Evolutionary conservation across 2,888 invertebrate species (phyloP).

Genomic region (Julus scandinavius): DNA sequence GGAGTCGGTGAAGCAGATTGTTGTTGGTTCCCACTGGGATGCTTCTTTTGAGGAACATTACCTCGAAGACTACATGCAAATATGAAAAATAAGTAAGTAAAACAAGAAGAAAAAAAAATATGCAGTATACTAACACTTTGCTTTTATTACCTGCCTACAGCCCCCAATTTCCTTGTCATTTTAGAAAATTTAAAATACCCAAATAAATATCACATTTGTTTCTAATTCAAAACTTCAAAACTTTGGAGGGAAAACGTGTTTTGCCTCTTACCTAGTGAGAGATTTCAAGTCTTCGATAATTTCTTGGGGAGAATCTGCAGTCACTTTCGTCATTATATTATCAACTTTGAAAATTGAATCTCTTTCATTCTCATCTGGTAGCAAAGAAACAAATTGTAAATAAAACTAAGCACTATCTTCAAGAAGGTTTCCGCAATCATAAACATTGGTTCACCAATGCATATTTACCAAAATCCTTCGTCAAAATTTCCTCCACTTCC

Average conservation of each 20-base stretch:
- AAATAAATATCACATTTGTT: neutral
- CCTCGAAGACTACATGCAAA: conserved; percentile 1
- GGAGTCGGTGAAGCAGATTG: neutral
- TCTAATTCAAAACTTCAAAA: neutral
- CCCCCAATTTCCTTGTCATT: conserved; percentile 20
- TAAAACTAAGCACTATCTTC: neutral
- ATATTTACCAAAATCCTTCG: conserved; percentile 37
- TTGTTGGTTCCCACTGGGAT: neutral
- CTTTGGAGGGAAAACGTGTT: neutral
- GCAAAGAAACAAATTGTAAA: neutral
- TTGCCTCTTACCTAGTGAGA: neutral
- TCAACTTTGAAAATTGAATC: conserved; percentile 18
- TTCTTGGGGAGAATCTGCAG: neutral
- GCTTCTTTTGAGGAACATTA: neutral
- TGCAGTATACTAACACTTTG: neutral
- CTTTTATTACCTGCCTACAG: neutral
- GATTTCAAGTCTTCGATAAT: neutral
- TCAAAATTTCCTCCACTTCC: conserved; percentile 87
- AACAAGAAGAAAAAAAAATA: neutral
- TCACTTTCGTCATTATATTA: neutral
- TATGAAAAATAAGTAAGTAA: neutral
- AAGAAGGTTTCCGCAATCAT: neutral
- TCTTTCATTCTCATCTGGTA: neutral
- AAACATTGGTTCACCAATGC: neutral
- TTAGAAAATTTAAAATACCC: neutral